Percentiles rank a stretch among this genome's conserved stretches.
These are phyloP conservation scores for Trichosurus vulpecula DNA, from an alignment of 2,797 vertebrate species.

Conservation along the genomic window DNA sequence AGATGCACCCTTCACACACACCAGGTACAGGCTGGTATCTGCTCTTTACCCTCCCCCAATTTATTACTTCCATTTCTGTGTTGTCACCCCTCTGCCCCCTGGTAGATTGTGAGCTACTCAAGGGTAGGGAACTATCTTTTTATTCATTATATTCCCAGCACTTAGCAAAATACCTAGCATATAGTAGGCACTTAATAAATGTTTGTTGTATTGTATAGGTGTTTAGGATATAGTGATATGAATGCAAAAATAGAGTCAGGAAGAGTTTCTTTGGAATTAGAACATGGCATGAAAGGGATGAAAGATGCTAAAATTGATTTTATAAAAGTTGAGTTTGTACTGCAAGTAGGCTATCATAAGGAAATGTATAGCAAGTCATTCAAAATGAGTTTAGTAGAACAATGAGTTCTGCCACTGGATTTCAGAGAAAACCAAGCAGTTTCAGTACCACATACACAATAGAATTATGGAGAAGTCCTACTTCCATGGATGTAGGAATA, in stretches of 20 bases:
- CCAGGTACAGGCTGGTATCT: not conserved
- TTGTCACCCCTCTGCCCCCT: not conserved
- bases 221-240: not conserved
- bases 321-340: not conserved
- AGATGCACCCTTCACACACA: not conserved
- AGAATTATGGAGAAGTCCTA: not conserved
- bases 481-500: not conserved
- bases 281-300: not conserved
- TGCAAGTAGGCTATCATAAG: not conserved
- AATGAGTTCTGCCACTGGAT: not conserved
- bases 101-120: not conserved
- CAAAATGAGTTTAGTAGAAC: not conserved
- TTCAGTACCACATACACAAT: not conserved
- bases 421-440: not conserved
- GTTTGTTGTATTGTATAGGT: not conserved
- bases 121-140: not conserved
- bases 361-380: not conserved
- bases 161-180: not conserved
- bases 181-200: not conserved
- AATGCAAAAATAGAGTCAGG: not conserved
- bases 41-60: not conserved
- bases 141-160: not conserved
- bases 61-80: not conserved
- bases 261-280: not conserved
- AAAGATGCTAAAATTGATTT: not conserved